Evolutionary conservation across 2,888 invertebrate genomes (phyloP).

Genomic region (Leptinotarsa juncta): DNA sequence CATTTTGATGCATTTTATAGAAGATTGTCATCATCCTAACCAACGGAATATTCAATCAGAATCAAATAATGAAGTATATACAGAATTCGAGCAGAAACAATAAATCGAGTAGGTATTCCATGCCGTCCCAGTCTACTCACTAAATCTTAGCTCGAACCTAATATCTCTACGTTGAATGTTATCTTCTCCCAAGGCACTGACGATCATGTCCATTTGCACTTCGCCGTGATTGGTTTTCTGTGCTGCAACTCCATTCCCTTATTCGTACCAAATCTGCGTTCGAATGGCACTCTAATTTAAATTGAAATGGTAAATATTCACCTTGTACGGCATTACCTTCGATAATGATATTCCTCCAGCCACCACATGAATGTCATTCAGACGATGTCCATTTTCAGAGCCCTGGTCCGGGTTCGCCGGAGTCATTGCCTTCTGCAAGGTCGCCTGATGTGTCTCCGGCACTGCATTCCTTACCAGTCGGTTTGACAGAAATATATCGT

Average conservation of each 20-base stretch:
- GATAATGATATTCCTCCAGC: conserved; percentile 54
- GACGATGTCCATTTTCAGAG: conserved; percentile 54
- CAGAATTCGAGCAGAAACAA: not conserved
- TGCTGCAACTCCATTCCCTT: conserved; percentile 25
- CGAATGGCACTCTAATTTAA: conserved; percentile 50
- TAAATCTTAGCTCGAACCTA: not conserved
- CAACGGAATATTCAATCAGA: not conserved
- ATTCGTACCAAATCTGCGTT: conserved; percentile 35
- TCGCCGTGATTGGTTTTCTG: conserved; percentile 36
- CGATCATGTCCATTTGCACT: conserved; percentile 25
- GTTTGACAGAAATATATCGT: not conserved
- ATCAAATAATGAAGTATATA: not conserved
- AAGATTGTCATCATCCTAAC: not conserved
- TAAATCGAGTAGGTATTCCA: not conserved
- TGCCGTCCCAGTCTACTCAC: not conserved
- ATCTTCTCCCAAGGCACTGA: not conserved
- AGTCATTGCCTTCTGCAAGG: conserved; percentile 31
- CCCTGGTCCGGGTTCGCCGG: conserved; percentile 12
- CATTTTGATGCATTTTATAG: too few species aligned
- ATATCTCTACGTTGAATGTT: conserved; percentile 10
- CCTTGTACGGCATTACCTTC: conserved; percentile 50
- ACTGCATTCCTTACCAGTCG: not conserved
- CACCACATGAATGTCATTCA: conserved; percentile 57
- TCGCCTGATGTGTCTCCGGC: not conserved
- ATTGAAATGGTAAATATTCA: conserved; percentile 53